phyloP scores from a whole-genome alignment of 2,888 invertebrate genomes.

The Celastrina argiolus region DNA sequence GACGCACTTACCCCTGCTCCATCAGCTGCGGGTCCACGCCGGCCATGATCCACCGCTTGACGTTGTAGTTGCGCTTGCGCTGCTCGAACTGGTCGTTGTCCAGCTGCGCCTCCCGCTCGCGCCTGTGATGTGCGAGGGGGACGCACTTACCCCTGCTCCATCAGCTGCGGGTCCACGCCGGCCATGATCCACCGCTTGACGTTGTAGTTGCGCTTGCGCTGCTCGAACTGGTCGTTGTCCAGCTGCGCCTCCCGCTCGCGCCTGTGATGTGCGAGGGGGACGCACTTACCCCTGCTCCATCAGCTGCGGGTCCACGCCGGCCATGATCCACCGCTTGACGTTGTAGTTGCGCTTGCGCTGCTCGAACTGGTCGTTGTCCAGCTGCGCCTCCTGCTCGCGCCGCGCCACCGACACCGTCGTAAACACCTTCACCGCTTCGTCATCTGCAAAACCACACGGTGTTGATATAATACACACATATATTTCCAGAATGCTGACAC shows the following conservation, averaged over 20 bases:
- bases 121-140: background rate
- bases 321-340: conserved; percentile 90
- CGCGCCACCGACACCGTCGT: conserved; percentile 95
- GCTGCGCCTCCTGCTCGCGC: conserved; percentile 93
- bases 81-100: conserved; percentile 82
- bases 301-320: conserved; percentile 89
- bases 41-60: conserved; percentile 91
- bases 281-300: conserved; percentile 80
- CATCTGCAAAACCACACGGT: conserved; percentile 74
- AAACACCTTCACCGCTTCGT: conserved; percentile 92
- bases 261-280: background rate
- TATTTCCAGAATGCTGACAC: no score
- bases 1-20: conserved; percentile 75
- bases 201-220: conserved; percentile 53
- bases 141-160: conserved; percentile 78
- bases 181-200: conserved; percentile 92
- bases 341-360: conserved; percentile 91
- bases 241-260: conserved; percentile 79
- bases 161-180: conserved; percentile 88
- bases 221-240: conserved; percentile 82
- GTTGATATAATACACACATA: no score
- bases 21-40: conserved; percentile 89
- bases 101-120: conserved; percentile 79
- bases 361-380: conserved; percentile 95
- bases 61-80: conserved; percentile 57